Evolutionary conservation across 2,888 invertebrate species (phyloP).

Genomic region (Furcula furcula): DNA sequence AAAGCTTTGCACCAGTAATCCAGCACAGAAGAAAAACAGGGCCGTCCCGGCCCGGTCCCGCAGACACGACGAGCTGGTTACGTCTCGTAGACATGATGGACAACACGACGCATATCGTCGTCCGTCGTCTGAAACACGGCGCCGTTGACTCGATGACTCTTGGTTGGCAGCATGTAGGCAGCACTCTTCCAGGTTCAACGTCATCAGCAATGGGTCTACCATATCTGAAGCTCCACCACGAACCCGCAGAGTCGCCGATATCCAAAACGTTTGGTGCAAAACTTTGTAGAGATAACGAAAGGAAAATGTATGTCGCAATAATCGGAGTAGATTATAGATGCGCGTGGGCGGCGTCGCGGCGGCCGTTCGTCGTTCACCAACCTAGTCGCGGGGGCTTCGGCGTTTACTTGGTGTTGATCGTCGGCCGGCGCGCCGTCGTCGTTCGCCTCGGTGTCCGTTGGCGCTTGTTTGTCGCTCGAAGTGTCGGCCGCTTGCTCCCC

Average conservation of each 20-base stretch:
- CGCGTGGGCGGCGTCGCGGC: slow-evolving; percentile 65
- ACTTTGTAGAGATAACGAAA: slow-evolving; percentile 76
- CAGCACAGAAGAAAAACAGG: slow-evolving; percentile 24
- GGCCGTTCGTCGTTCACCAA: slow-evolving; percentile 74
- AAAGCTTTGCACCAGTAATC: slow-evolving; percentile 80
- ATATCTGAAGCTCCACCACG: slow-evolving; percentile 14
- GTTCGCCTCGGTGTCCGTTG: slow-evolving; percentile 44
- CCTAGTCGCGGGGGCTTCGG: slow-evolving; percentile 74
- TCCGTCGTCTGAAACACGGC: background rate
- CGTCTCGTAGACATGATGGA: slow-evolving; percentile 6
- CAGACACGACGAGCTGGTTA: background rate
- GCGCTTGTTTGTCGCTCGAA: slow-evolving; percentile 46
- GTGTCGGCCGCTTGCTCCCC: slow-evolving; percentile 49
- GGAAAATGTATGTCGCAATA: slow-evolving; percentile 47
- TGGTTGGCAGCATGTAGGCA: slow-evolving; percentile 1
- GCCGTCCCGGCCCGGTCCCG: background rate
- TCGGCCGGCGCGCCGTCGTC: slow-evolving; percentile 50
- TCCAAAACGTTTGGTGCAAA: slow-evolving; percentile 69
- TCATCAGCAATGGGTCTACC: background rate
- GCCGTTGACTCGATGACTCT: slow-evolving; percentile 10
- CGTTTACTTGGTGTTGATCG: slow-evolving; percentile 59
- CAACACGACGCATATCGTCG: slow-evolving; percentile 3
- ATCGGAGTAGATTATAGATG: slow-evolving; percentile 62
- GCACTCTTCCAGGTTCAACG: slow-evolving; percentile 2
- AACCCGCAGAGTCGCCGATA: slow-evolving; percentile 9